Conservation (phyloP, 2,888 invertebrate species). For the Heteromurus nitidus region DNA sequence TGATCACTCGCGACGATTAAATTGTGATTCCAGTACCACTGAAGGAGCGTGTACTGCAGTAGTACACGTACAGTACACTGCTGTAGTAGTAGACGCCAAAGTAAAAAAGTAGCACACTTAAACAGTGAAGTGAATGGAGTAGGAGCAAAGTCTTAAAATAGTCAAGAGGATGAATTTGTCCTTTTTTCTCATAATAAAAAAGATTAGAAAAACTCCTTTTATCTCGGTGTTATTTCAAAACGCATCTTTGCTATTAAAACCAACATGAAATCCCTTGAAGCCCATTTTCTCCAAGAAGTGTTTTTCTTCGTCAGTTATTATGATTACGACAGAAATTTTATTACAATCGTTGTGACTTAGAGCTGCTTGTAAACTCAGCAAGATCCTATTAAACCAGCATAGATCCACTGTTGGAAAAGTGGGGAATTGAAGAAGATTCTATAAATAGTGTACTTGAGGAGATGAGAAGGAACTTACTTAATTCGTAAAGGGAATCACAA, state of each 20-base stretch:
- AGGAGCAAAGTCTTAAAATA: no score
- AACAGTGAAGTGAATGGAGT: background rate
- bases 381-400: conserved; percentile 4
- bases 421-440: background rate
- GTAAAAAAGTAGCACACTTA: background rate
- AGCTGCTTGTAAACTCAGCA: conserved; percentile 32
- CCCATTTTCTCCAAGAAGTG: background rate
- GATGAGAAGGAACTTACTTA: no score
- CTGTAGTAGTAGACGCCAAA: background rate
- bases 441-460: conserved; percentile 25
- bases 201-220: background rate
- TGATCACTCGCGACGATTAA: background rate
- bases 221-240: background rate
- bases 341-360: conserved; percentile 23
- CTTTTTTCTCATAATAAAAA: background rate
- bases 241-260: conserved; percentile 15
- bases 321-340: conserved; percentile 39
- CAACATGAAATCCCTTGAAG: conserved; percentile 2
- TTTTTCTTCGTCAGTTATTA: conserved; percentile 10
- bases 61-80: conserved; percentile 10
- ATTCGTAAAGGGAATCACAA: background rate
- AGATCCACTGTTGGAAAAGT: conserved; percentile 12
- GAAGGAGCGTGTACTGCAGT: background rate
- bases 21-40: conserved; percentile 17
- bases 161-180: background rate